phyloP scores from a whole-genome alignment of 2,113 vertebrate genomes.

The Misgurnus mizolepis region DNA sequence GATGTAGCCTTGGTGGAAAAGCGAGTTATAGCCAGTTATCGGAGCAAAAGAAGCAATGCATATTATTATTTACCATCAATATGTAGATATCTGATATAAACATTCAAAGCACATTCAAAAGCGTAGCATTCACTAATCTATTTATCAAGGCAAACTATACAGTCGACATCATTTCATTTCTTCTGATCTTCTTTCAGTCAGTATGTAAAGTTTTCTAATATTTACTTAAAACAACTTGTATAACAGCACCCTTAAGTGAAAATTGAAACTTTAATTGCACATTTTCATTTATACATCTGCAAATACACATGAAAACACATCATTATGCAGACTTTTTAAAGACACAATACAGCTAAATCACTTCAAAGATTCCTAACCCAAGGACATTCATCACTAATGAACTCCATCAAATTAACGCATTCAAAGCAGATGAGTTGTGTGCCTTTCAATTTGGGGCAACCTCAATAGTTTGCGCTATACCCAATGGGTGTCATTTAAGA shows the following conservation, averaged over 20 bases:
- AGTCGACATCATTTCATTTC: neutral
- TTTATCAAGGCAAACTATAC: neutral
- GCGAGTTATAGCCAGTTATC: neutral
- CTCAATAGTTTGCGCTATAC: neutral
- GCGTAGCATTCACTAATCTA: neutral
- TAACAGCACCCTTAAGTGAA: too few relatives aligned
- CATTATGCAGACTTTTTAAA: neutral
- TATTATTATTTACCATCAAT: neutral
- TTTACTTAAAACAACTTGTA: neutral
- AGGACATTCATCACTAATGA: neutral
- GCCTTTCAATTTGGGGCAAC: neutral
- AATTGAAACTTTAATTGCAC: too few relatives aligned
- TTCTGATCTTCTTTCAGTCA: neutral
- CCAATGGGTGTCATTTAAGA: constrained; percentile 6
- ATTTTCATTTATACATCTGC: neutral
- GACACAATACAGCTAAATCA: neutral
- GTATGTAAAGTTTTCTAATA: neutral
- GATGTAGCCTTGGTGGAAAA: neutral
- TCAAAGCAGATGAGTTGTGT: neutral
- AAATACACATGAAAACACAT: neutral
- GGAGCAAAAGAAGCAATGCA: neutral
- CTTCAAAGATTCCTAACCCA: neutral
- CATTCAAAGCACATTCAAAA: neutral
- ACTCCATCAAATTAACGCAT: neutral
- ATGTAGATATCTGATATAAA: neutral